Evolutionary conservation across 1,140 invertebrate species (phyloP).

Genomic region (Polypedilum pembai): DNA sequence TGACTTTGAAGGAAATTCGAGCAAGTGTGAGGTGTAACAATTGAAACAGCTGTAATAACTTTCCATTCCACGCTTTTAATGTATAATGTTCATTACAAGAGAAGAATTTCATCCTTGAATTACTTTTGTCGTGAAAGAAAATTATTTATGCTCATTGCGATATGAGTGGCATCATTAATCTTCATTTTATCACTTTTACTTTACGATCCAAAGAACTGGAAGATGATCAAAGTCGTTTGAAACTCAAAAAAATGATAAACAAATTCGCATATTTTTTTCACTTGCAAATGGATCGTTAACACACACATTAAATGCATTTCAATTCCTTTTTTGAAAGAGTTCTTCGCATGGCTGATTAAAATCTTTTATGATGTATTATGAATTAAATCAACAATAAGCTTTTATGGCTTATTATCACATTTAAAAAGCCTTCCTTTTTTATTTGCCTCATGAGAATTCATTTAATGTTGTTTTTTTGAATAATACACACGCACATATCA

Average conservation of each 20-base stretch:
- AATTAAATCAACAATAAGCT: background rate
- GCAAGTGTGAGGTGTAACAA: background rate
- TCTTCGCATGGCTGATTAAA: background rate
- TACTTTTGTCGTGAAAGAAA: background rate
- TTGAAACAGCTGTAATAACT: constrained; percentile 8
- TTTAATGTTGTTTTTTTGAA: background rate
- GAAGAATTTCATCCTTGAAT: background rate
- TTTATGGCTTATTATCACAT: background rate
- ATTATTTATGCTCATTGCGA: background rate
- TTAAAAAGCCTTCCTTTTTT: background rate
- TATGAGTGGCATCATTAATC: constrained; percentile 3
- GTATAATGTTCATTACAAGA: background rate
- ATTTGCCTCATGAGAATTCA: constrained; percentile 5
- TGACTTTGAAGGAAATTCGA: constrained; percentile 16
- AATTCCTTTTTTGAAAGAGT: background rate
- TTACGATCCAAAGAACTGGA: background rate
- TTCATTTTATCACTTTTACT: constrained; percentile 21
- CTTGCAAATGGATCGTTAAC: constrained; percentile 1
- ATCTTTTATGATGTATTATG: background rate
- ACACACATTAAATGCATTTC: background rate
- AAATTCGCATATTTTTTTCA: background rate
- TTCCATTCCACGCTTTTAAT: background rate
- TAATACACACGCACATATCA: background rate
- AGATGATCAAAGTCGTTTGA: background rate
- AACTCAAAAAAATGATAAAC: no score